A percentile compares a stretch with the other conserved stretches of the same genome.
phyloP scores from a whole-genome alignment of 1,140 invertebrate species.

The Stegodyphus mimosarum region DNA sequence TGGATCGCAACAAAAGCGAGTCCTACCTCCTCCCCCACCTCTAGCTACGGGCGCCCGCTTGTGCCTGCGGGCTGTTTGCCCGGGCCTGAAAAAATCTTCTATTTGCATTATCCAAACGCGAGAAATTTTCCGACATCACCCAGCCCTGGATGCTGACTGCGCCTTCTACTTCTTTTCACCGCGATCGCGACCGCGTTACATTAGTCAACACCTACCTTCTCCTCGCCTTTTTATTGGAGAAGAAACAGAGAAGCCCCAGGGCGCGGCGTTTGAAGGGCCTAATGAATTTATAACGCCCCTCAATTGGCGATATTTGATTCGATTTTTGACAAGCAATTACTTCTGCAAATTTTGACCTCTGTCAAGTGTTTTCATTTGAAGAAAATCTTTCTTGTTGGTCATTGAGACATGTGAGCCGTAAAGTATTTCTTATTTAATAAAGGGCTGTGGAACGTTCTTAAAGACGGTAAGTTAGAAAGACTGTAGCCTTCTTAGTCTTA shows the following conservation, averaged over 20 bases:
- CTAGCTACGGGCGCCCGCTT: no score
- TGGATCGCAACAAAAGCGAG: no score
- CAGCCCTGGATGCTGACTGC: background rate
- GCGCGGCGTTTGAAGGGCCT: slow-evolving; percentile 21
- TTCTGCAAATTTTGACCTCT: background rate
- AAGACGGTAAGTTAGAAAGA: no score
- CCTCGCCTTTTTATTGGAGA: background rate
- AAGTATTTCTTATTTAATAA: no score
- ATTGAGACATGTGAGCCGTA: no score
- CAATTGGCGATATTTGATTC: slow-evolving; percentile 38
- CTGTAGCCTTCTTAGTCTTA: no score
- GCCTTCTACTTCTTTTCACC: background rate
- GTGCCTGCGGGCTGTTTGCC: slow-evolving; percentile 24
- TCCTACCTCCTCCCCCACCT: no score
- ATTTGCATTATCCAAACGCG: slow-evolving; percentile 50
- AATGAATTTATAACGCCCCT: slow-evolving; percentile 55
- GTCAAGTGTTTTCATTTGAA: no score
- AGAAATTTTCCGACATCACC: slow-evolving; percentile 14
- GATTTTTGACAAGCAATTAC: slow-evolving; percentile 43
- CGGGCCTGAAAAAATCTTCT: slow-evolving; percentile 36
- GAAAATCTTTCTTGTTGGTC: no score
- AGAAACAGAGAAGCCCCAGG: background rate
- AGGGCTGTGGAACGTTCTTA: no score
- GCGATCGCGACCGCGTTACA: background rate
- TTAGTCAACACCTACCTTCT: slow-evolving; percentile 2